Evolutionary conservation across 2,888 invertebrate genomes (phyloP), one percentile per base, ranked within the genome.

Genomic region (Lepidochitona cinerea): DNA sequence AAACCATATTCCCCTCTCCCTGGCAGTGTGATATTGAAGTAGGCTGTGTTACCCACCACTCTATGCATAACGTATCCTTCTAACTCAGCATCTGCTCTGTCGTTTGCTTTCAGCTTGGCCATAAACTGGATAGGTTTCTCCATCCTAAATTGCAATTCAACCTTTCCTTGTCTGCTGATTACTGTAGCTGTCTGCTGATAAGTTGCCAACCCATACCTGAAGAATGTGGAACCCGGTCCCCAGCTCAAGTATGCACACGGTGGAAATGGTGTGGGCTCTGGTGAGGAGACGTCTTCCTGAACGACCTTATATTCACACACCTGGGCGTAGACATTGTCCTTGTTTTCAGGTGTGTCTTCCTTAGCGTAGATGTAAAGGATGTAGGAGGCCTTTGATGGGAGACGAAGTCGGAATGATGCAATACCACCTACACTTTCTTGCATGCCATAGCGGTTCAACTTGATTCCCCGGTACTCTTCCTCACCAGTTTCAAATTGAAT

Each of bases 221-320:
- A 83, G 83, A 87, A 84, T 6, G 87, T 87, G 35, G 87, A 86
- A 5, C 89, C 89, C 9, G 88, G 87, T 4, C 90, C 90, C 89
- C 90, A 91, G 79, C 85, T 88, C n/a, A 89, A 83, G 79, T 88
- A 88, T 32, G 89, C 88, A 81, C 90, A 89, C 23, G 90, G 89
- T 66, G 91, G 91, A 86, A 88, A 91, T 26, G 90, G 90, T 49
- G 79, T 79, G 0, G 89, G 88, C 29, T 79, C 75, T 7, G 80
- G 79, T n/a, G 69, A 49, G 0, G 78, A 67, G 0, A 84, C 80
- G 23, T 81, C 82, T 67, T 88, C 87, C 37, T 88, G 87, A 9
- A 88, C 85, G 18, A 90, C 85, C 81, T 89, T 88, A 79, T 90
- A 91, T 77, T 91, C 91, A 70, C 90, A 90, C 14, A 91, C 90